phyloP scores from a whole-genome alignment of 2,797 vertebrate genomes.

The Enteromius radiatus region DNA sequence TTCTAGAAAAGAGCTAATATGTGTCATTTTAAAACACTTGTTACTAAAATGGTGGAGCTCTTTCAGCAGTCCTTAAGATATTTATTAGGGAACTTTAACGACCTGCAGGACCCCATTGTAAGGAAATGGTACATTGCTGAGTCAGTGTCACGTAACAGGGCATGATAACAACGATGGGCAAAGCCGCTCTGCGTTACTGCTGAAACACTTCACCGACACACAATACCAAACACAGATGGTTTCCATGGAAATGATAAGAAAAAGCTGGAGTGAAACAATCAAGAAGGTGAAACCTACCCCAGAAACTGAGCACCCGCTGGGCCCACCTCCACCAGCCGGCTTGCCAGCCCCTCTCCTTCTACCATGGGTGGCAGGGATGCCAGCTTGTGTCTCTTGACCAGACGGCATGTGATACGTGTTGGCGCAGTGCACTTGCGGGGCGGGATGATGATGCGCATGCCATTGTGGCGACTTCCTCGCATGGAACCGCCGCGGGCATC shows the following conservation, averaged over 20 bases:
- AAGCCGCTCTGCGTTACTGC: constrained; percentile 37
- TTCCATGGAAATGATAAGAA: constrained; percentile 55
- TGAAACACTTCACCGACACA: constrained; percentile 47
- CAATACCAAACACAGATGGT: constrained; percentile 53
- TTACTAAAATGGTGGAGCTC: constrained; percentile 32
- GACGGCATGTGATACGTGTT: constrained; percentile 95
- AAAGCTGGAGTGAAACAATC: neutral
- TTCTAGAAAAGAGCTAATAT: neutral
- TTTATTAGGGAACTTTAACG: neutral
- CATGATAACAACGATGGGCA: constrained; percentile 33
- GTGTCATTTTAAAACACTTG: constrained; percentile 14
- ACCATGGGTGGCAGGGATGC: constrained; percentile 98
- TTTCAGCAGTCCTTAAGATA: constrained; percentile 41
- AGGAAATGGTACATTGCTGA: constrained; percentile 17
- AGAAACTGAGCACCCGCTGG: constrained; percentile 97
- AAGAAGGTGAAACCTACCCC: constrained; percentile 82
- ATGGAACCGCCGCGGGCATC: constrained; percentile 97
- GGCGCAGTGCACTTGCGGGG: constrained; percentile 97
- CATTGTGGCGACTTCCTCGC: constrained; percentile 96
- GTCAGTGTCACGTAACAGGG: constrained; percentile 20
- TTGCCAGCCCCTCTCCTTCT: constrained; percentile 97
- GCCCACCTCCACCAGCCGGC: constrained; percentile 96
- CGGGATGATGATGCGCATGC: constrained; percentile 98
- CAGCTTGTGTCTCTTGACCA: constrained; percentile 96
- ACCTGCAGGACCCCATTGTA: constrained; percentile 26